Conservation (phyloP, 2,888 invertebrate genomes). For the Tubulanus polymorphus region DNA sequence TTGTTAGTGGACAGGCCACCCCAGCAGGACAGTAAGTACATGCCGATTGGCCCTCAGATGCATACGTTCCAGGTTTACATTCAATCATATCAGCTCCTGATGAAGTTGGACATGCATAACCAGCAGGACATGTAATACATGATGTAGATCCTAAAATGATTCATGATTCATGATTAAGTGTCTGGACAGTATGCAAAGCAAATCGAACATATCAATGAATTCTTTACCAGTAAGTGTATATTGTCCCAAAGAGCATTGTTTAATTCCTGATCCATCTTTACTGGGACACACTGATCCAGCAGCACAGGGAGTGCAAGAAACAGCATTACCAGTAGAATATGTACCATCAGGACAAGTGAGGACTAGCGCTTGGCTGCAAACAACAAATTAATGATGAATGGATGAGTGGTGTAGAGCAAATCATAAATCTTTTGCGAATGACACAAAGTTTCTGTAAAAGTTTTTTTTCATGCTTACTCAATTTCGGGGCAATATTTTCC, state of each 20-base stretch:
- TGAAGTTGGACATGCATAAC: constrained; percentile 30
- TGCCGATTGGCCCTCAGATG: constrained; percentile 23
- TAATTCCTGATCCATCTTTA: constrained; percentile 34
- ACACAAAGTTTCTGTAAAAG: too few species aligned
- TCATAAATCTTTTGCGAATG: too few species aligned
- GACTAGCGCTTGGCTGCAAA: constrained; percentile 20
- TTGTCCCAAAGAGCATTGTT: constrained; percentile 31
- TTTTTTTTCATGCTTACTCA: constrained; percentile 22
- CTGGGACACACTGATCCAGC: constrained; percentile 42
- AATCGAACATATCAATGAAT: neutral
- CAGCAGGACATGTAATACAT: constrained; percentile 38
- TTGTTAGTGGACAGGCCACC: constrained; percentile 31
- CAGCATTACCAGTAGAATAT: constrained; percentile 30
- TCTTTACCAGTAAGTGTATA: constrained; percentile 32
- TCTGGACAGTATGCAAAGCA: neutral
- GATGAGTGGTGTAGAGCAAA: neutral
- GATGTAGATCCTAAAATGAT: constrained; percentile 21
- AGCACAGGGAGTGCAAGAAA: constrained; percentile 36
- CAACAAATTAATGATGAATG: neutral
- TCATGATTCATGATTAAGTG: neutral
- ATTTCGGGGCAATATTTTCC: constrained; percentile 33
- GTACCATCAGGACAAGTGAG: constrained; percentile 32
- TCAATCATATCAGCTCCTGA: constrained; percentile 21
- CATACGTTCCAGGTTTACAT: constrained; percentile 31
- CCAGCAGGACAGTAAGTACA: constrained; percentile 37